Evolutionary conservation across 2,888 invertebrate genomes (phyloP), one percentile per base, ranked within the genome.

Genomic region (Tribolium freemani): DNA sequence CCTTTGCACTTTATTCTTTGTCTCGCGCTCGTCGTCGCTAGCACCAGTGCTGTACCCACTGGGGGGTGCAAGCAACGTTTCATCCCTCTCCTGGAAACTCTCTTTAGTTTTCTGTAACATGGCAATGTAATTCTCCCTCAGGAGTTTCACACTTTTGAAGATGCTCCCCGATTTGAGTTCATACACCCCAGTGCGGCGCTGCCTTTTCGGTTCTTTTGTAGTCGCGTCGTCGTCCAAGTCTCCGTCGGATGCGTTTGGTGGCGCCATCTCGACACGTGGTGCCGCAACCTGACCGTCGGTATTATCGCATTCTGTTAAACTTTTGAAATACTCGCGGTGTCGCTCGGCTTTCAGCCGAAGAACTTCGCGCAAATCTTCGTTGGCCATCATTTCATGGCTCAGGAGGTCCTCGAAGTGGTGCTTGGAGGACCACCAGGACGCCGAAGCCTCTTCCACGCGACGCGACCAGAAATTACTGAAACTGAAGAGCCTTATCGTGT

Each of bases 1-100:
- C 76, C 88, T 84, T 56, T 85, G 83, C 57, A 88, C 87, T 56
- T 80, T 75, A n/a, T 72, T 71, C 53, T 80, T 77, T 13, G 13
- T 16, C 10, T 83, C 84, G 5, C 78, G 78, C 72, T 86, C 86
- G 60, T 86, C 86, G 64, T 86, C 86, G 71, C 86, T 86, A 13
- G 81, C 53, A 0, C 83, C 85, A 3, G 83, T 78, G 5, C 84
- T 84, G 71, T 86, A 86, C n/a, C 85, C 86, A 72, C 86, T 86
- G 1, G 86, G 85, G 3, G 85, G 85, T 45, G 81, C 73, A 51
- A 84, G 75, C 30, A 84, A 77, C 10, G 75, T 79, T 30, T 56
- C 20, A 51, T 61, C 74, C 38, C 13, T 64, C 48, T 16, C 5
- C 13, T 44, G 44, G 38, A 73, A 75, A 26, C 79, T 79, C 45